Base-by-base conservation (phyloP, 2,888 invertebrate genomes). In the Hirtodrosophila alboralis region DNA sequence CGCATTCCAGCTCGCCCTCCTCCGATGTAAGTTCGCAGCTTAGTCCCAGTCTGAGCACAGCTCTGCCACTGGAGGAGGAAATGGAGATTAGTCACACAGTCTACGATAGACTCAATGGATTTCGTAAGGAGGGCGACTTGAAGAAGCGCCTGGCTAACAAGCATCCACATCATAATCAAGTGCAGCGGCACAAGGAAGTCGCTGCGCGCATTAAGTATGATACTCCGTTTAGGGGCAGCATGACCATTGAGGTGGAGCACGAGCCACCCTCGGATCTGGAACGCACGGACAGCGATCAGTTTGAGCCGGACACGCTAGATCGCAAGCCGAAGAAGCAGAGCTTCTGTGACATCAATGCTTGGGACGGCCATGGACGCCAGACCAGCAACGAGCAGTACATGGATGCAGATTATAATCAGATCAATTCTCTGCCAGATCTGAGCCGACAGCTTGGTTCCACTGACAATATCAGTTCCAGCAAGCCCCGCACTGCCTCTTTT, bases 301-400 rank as follows among this genome's bases (percentile, higher is more conserved):
- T 96, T 79, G 96, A 96, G 88, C 96, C 96, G 0, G 96, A 96
- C 72, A 96, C 96, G 0, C 91, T 96, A 52, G 96, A 96, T 84
- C 92, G 96, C 18, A 96, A 96, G 86, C 94, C 95, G 34, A 93
- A 92, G 88, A 93, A 92, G 73, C 88, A 92, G 34, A 92, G 92
- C 64, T 89, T 91, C 63, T 91, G 91, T 31, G 91, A 90, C 57
- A 88, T 91, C 5, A 90, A 87, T 45, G 91, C 92, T 10, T 93
- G 91, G 86, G 90, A 92, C 1, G 70, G 44, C 4, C 93, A 93
- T 0, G 64, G 70, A 7, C 67, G 57, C 1, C 69, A 70, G 28
- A 28, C 38, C 41, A 63, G 36, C 38, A 62, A 34, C 34, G 45
- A 86, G 76, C 63, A 56, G 13, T 61, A 73, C 14, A 56, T 78